These are phyloP conservation scores for Genyomyrus donnyi DNA, from an alignment of 2,113 vertebrate species.

Conservation along the genomic window DNA sequence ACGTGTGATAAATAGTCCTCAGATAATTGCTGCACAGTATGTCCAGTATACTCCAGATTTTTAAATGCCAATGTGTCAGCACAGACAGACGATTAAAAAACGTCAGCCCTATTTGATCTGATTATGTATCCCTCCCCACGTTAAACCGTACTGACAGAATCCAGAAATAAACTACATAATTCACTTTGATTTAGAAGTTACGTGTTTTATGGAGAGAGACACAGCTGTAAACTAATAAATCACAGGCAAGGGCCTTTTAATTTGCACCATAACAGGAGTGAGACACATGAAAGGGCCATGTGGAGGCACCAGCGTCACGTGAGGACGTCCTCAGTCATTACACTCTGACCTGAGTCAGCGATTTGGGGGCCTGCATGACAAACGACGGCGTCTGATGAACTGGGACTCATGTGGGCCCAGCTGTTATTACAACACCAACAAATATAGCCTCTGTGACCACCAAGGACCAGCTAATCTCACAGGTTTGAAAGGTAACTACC, in stretches of 20 bases:
- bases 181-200: conserved; percentile 2
- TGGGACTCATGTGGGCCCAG: conserved; percentile 74
- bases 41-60: neutral
- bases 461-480: conserved; percentile 78
- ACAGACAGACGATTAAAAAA: neutral
- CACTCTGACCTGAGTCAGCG: conserved; percentile 72
- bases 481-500: conserved; percentile 99
- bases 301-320: neutral
- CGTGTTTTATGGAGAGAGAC: neutral
- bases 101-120: neutral
- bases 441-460: conserved; percentile 73
- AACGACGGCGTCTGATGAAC: conserved; percentile 61
- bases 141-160: neutral
- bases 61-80: conserved; percentile 7
- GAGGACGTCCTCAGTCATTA: conserved; percentile 67
- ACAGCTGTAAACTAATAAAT: conserved; percentile 3
- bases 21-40: neutral
- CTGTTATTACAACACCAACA: conserved; percentile 79
- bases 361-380: conserved; percentile 72
- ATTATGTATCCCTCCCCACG: neutral
- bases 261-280: neutral
- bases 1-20: neutral
- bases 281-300: neutral
- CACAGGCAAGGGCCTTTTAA: neutral
- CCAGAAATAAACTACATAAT: conserved; percentile 4